A percentile compares a stretch with the other conserved stretches of the same genome.
Conservation (phyloP, 2,888 invertebrate genomes). For the Drosophila longiperda region DNA sequence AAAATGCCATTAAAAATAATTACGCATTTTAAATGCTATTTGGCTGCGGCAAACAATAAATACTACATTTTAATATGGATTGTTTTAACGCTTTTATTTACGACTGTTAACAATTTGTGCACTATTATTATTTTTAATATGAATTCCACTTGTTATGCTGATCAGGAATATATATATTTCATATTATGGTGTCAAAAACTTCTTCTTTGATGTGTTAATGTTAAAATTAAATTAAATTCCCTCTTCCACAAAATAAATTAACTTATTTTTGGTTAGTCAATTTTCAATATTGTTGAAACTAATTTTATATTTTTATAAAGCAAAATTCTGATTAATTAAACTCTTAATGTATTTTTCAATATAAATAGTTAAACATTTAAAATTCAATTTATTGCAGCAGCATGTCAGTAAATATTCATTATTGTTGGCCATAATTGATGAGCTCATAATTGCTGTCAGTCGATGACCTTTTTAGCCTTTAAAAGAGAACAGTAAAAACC, state of each 20-base stretch:
- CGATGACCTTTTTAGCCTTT: background rate
- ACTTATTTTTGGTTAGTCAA: background rate
- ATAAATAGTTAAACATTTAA: constrained; percentile 52
- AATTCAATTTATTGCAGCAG: constrained; percentile 66
- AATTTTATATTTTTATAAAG: background rate
- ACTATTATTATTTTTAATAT: background rate
- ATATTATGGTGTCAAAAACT: no score
- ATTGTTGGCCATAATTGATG: constrained; percentile 34
- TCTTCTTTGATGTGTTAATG: no score
- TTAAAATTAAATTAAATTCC: no score
- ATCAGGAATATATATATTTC: background rate
- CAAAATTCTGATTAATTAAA: background rate
- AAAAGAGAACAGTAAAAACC: background rate
- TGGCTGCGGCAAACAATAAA: constrained; percentile 65
- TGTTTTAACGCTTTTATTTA: constrained; percentile 58
- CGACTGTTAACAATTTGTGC: background rate
- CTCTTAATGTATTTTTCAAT: background rate
- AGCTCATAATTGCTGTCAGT: constrained; percentile 44
- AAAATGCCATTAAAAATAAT: constrained; percentile 81
- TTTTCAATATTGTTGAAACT: background rate
- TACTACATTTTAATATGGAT: constrained; percentile 60
- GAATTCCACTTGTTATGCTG: background rate
- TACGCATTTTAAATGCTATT: constrained; percentile 78
- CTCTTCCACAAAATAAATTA: background rate
- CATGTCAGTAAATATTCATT: constrained; percentile 32